Evolutionary conservation across 2,888 invertebrate genomes (phyloP).

Genomic region (Amiota minor): DNA sequence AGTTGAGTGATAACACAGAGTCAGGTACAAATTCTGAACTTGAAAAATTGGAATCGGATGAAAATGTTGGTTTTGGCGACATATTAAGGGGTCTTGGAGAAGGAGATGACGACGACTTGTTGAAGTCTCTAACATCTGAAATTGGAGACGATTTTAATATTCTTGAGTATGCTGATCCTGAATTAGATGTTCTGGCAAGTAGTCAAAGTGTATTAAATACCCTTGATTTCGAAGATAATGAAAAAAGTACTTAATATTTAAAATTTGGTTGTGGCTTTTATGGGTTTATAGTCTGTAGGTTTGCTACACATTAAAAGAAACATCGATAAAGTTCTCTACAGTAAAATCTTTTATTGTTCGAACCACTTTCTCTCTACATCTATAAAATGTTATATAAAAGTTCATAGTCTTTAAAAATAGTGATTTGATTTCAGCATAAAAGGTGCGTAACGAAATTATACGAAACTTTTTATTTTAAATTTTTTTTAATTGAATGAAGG

Average conservation of each 20-base stretch:
- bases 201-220: constrained; percentile 91
- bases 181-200: constrained; percentile 85
- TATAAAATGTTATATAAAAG: no score
- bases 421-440: no score
- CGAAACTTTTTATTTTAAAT: no score
- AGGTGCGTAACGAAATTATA: no score
- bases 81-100: constrained; percentile 87
- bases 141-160: constrained; percentile 97
- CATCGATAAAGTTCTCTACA: no score
- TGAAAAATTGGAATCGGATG: constrained; percentile 80
- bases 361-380: no score
- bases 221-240: constrained; percentile 83
- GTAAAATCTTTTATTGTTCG: no score
- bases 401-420: no score
- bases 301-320: no score
- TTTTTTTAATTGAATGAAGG: no score
- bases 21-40: constrained; percentile 78
- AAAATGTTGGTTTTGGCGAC: constrained; percentile 82
- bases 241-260: constrained; percentile 43
- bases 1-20: constrained; percentile 78
- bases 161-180: constrained; percentile 95
- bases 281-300: no score
- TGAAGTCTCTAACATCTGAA: constrained; percentile 82
- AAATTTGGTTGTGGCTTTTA: background rate
- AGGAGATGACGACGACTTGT: constrained; percentile 90